Conservation (phyloP, 2,113 vertebrate species). For the Lota lota region DNA sequence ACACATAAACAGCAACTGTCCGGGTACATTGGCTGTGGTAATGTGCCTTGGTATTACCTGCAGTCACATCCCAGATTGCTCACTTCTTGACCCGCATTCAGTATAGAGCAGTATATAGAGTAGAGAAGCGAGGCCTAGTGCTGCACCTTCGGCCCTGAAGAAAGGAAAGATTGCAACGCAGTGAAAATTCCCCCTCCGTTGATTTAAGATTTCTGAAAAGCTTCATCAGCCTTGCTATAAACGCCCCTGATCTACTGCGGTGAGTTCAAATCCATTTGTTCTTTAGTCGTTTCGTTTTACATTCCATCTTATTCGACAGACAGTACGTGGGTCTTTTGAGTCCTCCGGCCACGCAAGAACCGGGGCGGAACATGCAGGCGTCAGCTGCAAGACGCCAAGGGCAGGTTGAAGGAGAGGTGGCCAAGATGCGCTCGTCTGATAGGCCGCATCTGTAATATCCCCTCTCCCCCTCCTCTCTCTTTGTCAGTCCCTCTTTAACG, state of each 20-base stretch:
- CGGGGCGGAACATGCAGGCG: slow-evolving; percentile 11
- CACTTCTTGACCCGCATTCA: not conserved
- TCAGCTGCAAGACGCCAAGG: not conserved
- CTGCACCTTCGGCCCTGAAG: not conserved
- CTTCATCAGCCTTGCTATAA: slow-evolving; percentile 19
- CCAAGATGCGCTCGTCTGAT: slow-evolving; percentile 24
- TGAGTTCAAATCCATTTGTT: slow-evolving; percentile 12
- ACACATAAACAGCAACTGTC: too few relatives aligned
- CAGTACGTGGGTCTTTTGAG: slow-evolving; percentile 21
- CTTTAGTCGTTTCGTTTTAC: slow-evolving; percentile 24
- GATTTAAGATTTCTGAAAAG: slow-evolving; percentile 13
- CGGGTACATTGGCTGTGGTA: too few relatives aligned
- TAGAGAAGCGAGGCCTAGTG: too few relatives aligned
- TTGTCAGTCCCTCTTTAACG: slow-evolving; percentile 48
- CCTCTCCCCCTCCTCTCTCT: slow-evolving; percentile 7
- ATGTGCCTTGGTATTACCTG: too few relatives aligned
- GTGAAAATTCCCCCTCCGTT: not conserved
- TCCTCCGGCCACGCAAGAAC: slow-evolving; percentile 11
- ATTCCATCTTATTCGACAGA: slow-evolving; percentile 36
- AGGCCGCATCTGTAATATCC: slow-evolving; percentile 19
- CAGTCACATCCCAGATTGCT: not conserved
- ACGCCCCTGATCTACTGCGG: slow-evolving; percentile 10
- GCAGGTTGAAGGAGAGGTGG: slow-evolving; percentile 9
- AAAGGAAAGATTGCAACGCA: not conserved
- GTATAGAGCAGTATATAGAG: not conserved